These are phyloP conservation scores for Podarcis siculus DNA, from an alignment of 2,797 vertebrate genomes.

Conservation along the genomic window DNA sequence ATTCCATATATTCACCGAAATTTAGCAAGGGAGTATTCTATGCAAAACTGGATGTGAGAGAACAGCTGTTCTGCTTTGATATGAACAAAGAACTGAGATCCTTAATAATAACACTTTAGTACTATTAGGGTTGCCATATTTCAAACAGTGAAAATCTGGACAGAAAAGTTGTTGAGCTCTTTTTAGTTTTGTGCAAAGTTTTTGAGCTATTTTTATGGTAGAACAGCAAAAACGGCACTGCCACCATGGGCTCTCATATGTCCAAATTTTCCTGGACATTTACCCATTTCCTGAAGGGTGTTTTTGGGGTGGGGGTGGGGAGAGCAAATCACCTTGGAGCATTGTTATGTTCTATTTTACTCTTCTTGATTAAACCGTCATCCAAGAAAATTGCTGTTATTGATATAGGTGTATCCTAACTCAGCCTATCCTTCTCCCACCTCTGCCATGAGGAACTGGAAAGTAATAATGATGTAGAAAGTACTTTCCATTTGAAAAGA, in stretches of 20 bases:
- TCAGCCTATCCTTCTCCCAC: neutral
- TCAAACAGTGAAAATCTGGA: too few relatives aligned
- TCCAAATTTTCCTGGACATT: too few relatives aligned
- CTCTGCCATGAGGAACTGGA: neutral
- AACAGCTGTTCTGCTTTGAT: constrained; percentile 38
- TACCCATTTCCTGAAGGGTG: too few relatives aligned
- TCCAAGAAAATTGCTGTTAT: neutral
- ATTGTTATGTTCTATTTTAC: neutral
- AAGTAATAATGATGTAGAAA: neutral
- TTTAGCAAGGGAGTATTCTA: neutral
- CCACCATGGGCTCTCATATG: too few relatives aligned
- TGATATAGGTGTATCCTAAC: neutral
- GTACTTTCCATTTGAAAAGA: neutral
- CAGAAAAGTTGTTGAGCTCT: too few relatives aligned
- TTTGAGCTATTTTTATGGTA: too few relatives aligned
- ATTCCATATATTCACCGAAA: neutral
- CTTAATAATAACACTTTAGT: constrained; percentile 25
- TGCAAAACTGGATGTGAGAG: neutral
- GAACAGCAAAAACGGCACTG: too few relatives aligned
- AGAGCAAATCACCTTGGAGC: neutral
- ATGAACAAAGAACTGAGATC: neutral
- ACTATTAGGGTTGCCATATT: neutral
- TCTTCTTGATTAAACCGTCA: neutral
- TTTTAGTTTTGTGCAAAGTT: too few relatives aligned
- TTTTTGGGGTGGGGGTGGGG: neutral